Evolutionary conservation across 2,113 vertebrate species (phyloP).

Genomic region (Garra rufa): DNA sequence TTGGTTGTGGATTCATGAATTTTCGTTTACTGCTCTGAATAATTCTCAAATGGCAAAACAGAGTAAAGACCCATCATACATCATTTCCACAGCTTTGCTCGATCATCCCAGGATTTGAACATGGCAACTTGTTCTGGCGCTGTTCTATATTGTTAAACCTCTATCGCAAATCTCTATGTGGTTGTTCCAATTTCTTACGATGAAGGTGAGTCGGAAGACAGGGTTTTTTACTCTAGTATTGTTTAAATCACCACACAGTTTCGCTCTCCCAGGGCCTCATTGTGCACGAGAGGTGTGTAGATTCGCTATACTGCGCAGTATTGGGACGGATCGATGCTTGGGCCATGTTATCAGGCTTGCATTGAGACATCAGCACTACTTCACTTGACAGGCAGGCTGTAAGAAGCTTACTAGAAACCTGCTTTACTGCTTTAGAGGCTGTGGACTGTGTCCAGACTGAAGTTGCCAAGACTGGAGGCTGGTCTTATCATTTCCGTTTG

Average conservation of each 20-base stretch:
- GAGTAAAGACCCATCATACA: background rate
- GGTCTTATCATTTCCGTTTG: slow-evolving; percentile 24
- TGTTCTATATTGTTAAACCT: background rate
- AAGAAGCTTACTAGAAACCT: slow-evolving; percentile 60
- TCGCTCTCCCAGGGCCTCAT: background rate
- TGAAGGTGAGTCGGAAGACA: background rate
- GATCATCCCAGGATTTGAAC: background rate
- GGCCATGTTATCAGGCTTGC: slow-evolving; percentile 39
- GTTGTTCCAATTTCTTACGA: background rate
- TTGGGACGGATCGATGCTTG: slow-evolving; percentile 44
- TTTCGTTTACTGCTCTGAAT: slow-evolving; percentile 18
- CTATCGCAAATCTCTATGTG: background rate
- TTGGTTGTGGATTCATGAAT: background rate
- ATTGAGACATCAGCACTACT: slow-evolving; percentile 60
- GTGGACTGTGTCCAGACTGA: slow-evolving; percentile 35
- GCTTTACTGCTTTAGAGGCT: slow-evolving; percentile 21
- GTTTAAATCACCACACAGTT: slow-evolving; percentile 5
- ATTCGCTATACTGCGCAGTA: slow-evolving; percentile 3
- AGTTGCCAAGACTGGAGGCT: slow-evolving; percentile 37
- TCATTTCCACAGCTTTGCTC: background rate
- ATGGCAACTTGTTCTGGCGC: background rate
- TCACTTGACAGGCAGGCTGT: slow-evolving; percentile 53
- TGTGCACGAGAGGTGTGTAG: slow-evolving; percentile 7
- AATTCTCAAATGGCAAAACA: slow-evolving; percentile 10
- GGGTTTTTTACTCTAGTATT: background rate